Percentiles rank a stretch among this genome's conserved stretches.
Conservation (phyloP, 2,113 vertebrate species). For the Mobula hypostoma region DNA sequence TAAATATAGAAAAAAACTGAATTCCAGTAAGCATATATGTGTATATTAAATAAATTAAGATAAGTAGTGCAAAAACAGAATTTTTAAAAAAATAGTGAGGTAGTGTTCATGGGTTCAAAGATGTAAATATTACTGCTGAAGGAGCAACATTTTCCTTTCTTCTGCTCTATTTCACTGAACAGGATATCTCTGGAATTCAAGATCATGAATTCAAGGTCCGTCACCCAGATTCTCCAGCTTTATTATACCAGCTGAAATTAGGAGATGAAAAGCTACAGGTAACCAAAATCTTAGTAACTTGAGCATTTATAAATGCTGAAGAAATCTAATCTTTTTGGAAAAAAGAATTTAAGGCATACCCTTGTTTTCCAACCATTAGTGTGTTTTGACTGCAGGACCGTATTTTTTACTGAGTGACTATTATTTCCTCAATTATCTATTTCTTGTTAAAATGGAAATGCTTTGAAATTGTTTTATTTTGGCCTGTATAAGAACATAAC, state of each 20-base stretch:
- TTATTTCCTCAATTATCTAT: not conserved
- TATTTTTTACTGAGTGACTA: not conserved
- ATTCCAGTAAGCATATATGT: no score
- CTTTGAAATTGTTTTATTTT: not conserved
- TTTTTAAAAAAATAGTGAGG: no score
- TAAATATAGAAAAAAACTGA: no score
- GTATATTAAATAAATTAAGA: no score
- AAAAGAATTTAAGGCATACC: not conserved
- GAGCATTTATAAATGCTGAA: not conserved
- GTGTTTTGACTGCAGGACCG: not conserved
- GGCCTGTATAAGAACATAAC: not conserved
- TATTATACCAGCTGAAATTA: constrained; percentile 83
- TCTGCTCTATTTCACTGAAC: not conserved
- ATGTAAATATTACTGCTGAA: no score
- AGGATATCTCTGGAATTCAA: constrained; percentile 89
- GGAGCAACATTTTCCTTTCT: not conserved
- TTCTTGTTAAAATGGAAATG: not conserved
- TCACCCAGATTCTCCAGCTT: constrained; percentile 81
- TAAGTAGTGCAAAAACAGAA: no score
- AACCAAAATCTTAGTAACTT: constrained; percentile 1
- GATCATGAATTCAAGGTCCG: constrained; percentile 92
- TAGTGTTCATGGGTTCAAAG: no score
- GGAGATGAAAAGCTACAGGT: constrained; percentile 97
- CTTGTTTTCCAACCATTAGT: not conserved
- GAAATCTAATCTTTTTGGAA: not conserved